Conservation (phyloP, 2,797 vertebrate species). For the Heterohyrax brucei region DNA sequence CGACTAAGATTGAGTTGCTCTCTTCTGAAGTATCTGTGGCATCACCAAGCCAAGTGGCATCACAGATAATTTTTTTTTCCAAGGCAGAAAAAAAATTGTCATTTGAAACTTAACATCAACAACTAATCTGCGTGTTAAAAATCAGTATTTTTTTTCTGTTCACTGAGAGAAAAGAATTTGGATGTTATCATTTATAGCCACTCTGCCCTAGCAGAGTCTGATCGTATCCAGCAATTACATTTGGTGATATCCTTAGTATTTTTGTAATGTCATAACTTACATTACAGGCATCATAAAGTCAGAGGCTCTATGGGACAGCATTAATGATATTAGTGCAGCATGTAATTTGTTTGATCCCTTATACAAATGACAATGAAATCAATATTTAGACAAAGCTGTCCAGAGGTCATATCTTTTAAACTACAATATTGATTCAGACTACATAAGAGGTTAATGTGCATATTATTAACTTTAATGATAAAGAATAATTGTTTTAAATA, state of each 20-base stretch:
- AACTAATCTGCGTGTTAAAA: slow-evolving; percentile 39
- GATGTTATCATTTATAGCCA: slow-evolving; percentile 74
- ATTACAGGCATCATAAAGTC: slow-evolving; percentile 84
- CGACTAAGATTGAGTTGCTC: neutral
- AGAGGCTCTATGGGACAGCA: slow-evolving; percentile 87
- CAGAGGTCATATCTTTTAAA: slow-evolving; percentile 93
- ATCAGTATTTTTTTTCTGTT: slow-evolving; percentile 64
- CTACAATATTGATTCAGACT: slow-evolving; percentile 92
- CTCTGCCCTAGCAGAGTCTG: slow-evolving; percentile 73
- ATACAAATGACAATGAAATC: slow-evolving; percentile 97
- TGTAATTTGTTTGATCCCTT: slow-evolving; percentile 93
- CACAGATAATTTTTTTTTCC: slow-evolving; percentile 76
- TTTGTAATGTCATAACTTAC: slow-evolving; percentile 83
- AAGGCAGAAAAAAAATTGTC: slow-evolving; percentile 73
- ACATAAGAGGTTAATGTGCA: slow-evolving; percentile 93
- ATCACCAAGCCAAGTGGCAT: slow-evolving; percentile 31
- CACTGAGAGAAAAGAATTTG: slow-evolving; percentile 69
- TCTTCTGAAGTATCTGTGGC: slow-evolving; percentile 47
- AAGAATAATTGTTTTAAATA: slow-evolving; percentile 90
- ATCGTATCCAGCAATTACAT: slow-evolving; percentile 82
- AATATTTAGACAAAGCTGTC: slow-evolving; percentile 94
- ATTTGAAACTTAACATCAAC: slow-evolving; percentile 78
- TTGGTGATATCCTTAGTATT: slow-evolving; percentile 85
- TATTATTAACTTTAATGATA: slow-evolving; percentile 91
- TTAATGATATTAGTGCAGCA: slow-evolving; percentile 93